phyloP scores from a whole-genome alignment of 1,140 invertebrate species.

The Doryteuthis pealeii region DNA sequence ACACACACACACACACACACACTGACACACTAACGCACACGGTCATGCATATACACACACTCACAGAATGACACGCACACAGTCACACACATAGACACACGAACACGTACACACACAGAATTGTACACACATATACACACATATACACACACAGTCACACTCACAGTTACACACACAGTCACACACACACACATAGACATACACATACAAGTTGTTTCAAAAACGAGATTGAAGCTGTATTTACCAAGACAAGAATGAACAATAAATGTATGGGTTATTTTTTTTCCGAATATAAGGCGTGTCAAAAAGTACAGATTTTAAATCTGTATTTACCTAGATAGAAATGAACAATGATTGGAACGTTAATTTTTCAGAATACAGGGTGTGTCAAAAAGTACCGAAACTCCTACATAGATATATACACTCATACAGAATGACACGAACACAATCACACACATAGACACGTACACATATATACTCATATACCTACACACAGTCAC shows the following conservation, averaged over 20 bases:
- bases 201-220: not conserved
- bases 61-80: not conserved
- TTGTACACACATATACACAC: constrained; percentile 9
- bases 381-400: too few species aligned
- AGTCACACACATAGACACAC: not conserved
- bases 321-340: too few species aligned
- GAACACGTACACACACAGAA: constrained; percentile 1
- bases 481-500: not conserved
- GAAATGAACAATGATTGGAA: too few species aligned
- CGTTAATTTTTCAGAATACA: too few species aligned
- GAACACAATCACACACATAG: not conserved
- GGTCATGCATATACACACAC: not conserved
- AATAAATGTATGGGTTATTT: too few species aligned
- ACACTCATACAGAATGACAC: not conserved
- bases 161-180: too few species aligned
- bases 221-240: too few species aligned
- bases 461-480: not conserved
- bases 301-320: too few species aligned
- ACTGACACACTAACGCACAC: not conserved
- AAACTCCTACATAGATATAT: not conserved
- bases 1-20: not conserved
- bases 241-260: too few species aligned
- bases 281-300: too few species aligned
- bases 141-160: constrained; percentile 14
- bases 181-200: too few species aligned